Evolutionary conservation across 2,113 vertebrate genomes (phyloP), one percentile per base, ranked within the genome.

Genomic region (Galbula dea): DNA sequence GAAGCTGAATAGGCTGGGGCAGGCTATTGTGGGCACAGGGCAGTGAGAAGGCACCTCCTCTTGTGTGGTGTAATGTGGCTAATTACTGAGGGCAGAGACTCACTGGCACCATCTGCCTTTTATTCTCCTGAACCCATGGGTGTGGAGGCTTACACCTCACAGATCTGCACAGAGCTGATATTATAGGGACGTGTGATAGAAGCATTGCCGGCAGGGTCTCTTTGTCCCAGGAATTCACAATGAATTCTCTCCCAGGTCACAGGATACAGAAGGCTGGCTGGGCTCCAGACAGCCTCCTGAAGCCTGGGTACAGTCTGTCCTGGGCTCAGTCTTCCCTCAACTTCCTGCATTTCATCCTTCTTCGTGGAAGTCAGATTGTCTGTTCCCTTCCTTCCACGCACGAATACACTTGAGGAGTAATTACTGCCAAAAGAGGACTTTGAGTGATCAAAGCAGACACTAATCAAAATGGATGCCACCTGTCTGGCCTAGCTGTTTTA

Each of bases 101-200:
- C 69, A 82, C 27, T 43, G 27, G 24, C 45, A 78, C 3, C 65
- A 19, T 11, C 36, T 34, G 61, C 61, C 49, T 55, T 21, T 65
- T 12, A 3, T 21, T 48, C 45, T 66, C 41, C 80, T 24, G 37
- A 68, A 66, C 4, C 54, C 71, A 72, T 3, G 1, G 6, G 9
- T 1, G 0, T 1, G 27, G 16, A 57, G 49, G 73, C 23, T 89
- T 7, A 34, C 58, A 54, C 29, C 61, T 68, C 15, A 4, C 2
- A 22, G 75, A 45, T 9, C 4, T 1, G 2, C n/a, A 52, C 0
- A 1, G 36, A 71, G 45, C 45, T 55, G 57, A 11, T 22, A 21
- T 12, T 23, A 29, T 0, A 59, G 24, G 27, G 20, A 75, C 9
- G 36, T 49, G 43, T 19, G 52, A 48, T 11, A 55, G 6, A 45